A percentile compares a stretch with the other conserved stretches of the same genome.
These are phyloP conservation scores for Nineta flava DNA, from an alignment of 2,888 invertebrate species.

Conservation along the genomic window DNA sequence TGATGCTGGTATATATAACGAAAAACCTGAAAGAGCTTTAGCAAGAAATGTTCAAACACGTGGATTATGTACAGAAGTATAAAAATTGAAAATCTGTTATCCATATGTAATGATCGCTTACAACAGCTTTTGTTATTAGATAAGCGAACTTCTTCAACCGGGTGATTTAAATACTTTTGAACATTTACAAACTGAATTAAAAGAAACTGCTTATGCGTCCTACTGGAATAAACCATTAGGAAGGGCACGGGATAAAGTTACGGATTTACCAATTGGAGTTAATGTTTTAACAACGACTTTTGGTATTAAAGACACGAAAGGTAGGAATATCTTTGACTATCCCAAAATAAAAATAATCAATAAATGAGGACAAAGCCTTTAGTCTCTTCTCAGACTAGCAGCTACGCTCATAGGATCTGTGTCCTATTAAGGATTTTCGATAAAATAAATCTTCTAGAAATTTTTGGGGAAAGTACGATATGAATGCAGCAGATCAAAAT, in stretches of 20 bases:
- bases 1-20: slow-evolving; percentile 15
- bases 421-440: no score
- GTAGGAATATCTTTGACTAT: no score
- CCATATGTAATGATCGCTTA: not conserved
- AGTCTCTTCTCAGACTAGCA: no score
- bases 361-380: no score
- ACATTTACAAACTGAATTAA: slow-evolving; percentile 28
- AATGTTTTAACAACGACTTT: slow-evolving; percentile 25
- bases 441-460: no score
- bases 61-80: slow-evolving; percentile 2
- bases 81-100: not conserved
- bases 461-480: no score
- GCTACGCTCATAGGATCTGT: no score
- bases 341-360: no score
- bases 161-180: slow-evolving; percentile 27
- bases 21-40: slow-evolving; percentile 9
- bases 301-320: slow-evolving; percentile 19
- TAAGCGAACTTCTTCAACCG: slow-evolving; percentile 15
- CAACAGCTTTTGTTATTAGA: slow-evolving; percentile 4
- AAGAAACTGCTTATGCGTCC: slow-evolving; percentile 29
- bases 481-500: no score
- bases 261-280: slow-evolving; percentile 28
- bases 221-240: slow-evolving; percentile 31
- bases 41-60: not conserved
- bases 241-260: slow-evolving; percentile 25